Base-by-base conservation (phyloP, 30 jellyfish, hydroid and myxozoan genomes). In the Chrysaora quinquecirrha region DNA sequence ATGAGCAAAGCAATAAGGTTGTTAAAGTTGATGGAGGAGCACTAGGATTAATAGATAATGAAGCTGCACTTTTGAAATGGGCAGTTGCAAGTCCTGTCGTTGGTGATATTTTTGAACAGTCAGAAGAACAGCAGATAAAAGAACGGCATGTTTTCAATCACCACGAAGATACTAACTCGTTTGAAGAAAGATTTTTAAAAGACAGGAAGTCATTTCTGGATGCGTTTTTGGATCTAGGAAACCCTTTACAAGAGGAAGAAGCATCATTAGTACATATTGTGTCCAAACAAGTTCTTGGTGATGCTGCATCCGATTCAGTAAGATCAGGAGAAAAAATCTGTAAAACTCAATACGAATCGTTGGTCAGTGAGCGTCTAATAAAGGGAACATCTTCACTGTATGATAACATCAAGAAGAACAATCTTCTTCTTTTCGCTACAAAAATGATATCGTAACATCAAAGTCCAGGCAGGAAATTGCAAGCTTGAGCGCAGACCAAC, bases 21-120 rank as follows among this genome's bases (percentile, higher is more conserved):
- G 83, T 71, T 22, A 71, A 71, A 32, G 33, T 71, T 21, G 76
- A 38, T 16, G 78, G 83, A 71, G 83, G 75, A 71, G 83, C 83
- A 20, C 29, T 71, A 25, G 83, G 83, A 71, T 16, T 71, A 16
- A 6, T 71, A 29, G 83, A 71, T 24, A 14, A 71, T 35, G 74
- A 20, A 14, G n/a, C 25, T 30, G 83, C 83, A n/a, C 75, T 71
- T 19, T 29, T 71, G 29, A 71, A 69, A 71, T 71, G 76, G 76
- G 76, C 76, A 16, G 77, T 71, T 25, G 83, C 83, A 30, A 69
- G 80, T n/a, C 83, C 83, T 11, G 20, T 66, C 62, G 20, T 66
- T 14, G 24, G 61, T n/a, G 63, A 66, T 25, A 66, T 66, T 14
- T 14, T 61, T 61, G 62, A 47, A 47, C 18, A 47, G n/a, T 21